Percentiles rank a stretch among this genome's conserved stretches.
Evolutionary conservation across 1,140 invertebrate species (phyloP).

Genomic region (Semibalanus balanoides): DNA sequence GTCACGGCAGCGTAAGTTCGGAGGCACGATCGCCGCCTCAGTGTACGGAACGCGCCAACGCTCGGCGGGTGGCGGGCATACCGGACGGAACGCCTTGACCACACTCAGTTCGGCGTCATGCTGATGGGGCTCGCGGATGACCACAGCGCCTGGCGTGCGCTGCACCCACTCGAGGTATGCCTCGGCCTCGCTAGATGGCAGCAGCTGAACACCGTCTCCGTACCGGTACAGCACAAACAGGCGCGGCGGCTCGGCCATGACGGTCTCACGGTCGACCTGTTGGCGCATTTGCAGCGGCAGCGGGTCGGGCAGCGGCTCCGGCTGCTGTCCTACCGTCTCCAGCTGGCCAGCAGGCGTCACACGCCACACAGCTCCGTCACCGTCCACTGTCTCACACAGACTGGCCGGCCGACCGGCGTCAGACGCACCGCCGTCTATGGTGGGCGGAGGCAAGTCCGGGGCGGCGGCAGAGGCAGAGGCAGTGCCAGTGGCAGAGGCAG

Average conservation of each 20-base stretch:
- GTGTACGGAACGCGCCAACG: background rate
- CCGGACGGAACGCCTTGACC: background rate
- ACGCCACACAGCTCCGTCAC: background rate
- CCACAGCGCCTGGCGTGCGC: background rate
- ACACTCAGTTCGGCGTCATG: background rate
- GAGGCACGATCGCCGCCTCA: background rate
- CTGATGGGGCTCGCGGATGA: background rate
- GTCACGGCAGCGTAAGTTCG: background rate
- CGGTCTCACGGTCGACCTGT: background rate
- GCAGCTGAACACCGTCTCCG: background rate
- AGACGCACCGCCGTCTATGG: too few species aligned
- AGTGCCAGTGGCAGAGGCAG: background rate
- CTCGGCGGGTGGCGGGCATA: background rate
- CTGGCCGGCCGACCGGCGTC: too few species aligned
- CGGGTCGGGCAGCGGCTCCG: background rate
- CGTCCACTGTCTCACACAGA: background rate
- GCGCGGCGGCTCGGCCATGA: background rate
- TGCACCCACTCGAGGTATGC: background rate
- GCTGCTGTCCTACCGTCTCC: background rate
- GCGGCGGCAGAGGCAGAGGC: background rate
- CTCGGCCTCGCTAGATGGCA: background rate
- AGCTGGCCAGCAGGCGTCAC: background rate
- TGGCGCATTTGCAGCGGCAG: background rate
- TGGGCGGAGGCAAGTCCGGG: too few species aligned
- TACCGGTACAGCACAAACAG: background rate